These are phyloP conservation scores for Acridotheres tristis DNA, from an alignment of 2,797 vertebrate genomes.

Conservation along the genomic window DNA sequence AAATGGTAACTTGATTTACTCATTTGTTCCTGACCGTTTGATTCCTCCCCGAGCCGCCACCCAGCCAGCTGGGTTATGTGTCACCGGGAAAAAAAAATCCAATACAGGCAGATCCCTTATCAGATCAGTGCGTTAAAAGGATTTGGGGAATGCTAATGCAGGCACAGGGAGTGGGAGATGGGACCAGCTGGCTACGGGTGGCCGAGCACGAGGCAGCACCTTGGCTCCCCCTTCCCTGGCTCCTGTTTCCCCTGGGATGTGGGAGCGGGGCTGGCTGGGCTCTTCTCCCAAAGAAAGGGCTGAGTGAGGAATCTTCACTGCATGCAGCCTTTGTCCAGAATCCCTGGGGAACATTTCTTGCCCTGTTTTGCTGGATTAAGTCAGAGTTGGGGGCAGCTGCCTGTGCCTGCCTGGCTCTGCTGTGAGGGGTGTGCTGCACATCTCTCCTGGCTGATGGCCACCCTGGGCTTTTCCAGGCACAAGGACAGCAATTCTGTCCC, in stretches of 20 bases:
- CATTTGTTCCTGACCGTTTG: constrained; percentile 61
- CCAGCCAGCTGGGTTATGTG: constrained; percentile 69
- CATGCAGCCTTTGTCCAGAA: neutral
- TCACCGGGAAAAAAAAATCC: constrained; percentile 40
- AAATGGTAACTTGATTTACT: constrained; percentile 72
- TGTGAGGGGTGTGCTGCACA: fast-evolving
- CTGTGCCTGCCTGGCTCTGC: neutral
- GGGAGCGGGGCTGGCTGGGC: neutral
- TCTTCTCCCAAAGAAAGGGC: neutral
- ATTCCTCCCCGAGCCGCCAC: constrained; percentile 53
- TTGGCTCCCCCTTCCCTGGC: neutral
- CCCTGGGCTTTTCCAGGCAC: neutral
- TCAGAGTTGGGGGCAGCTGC: neutral
- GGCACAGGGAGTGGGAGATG: neutral
- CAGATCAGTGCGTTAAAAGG: constrained; percentile 62
- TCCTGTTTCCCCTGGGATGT: neutral
- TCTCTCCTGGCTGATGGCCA: fast-evolving
- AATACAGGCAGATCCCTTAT: constrained; percentile 50
- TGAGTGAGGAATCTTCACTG: fast-evolving
- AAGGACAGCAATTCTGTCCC: neutral
- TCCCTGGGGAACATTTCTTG: fast-evolving
- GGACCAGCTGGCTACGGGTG: constrained; percentile 2
- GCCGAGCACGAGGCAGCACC: neutral
- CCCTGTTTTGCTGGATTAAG: neutral
- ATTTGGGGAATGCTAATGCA: constrained; percentile 66